phyloP scores from a whole-genome alignment of 2,797 vertebrate species.

The Macroramphosus scolopax region DNA sequence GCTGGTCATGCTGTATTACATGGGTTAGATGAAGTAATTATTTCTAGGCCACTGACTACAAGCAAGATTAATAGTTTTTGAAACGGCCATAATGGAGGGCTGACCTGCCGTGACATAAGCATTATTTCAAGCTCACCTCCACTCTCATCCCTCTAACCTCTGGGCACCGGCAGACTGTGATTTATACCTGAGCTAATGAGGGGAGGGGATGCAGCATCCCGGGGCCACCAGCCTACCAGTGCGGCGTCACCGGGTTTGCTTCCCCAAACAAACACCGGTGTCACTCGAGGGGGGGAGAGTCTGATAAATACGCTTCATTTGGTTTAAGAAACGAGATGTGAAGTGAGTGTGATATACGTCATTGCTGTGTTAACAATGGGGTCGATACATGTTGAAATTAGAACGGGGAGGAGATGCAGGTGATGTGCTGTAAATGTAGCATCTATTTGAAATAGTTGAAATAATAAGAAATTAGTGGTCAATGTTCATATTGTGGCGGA shows the following conservation, averaged over 20 bases:
- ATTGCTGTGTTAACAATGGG: not conserved
- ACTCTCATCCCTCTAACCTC: slow-evolving; percentile 89
- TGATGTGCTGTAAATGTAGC: too few species aligned
- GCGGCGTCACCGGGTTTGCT: slow-evolving; percentile 39
- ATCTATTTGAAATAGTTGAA: too few species aligned
- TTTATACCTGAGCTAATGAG: slow-evolving; percentile 84
- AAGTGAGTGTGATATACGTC: slow-evolving; percentile 1
- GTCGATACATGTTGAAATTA: slow-evolving; percentile 4
- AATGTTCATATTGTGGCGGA: too few species aligned
- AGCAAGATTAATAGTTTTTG: slow-evolving; percentile 93
- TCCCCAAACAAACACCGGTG: slow-evolving; percentile 29
- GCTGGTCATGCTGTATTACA: slow-evolving; percentile 83
- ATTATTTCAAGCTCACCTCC: slow-evolving; percentile 92
- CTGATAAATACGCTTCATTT: slow-evolving; percentile 15
- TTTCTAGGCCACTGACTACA: slow-evolving; percentile 88
- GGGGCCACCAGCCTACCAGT: slow-evolving; percentile 45
- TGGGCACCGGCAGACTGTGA: slow-evolving; percentile 83
- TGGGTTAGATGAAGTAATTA: slow-evolving; percentile 89
- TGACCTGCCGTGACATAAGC: slow-evolving; percentile 87
- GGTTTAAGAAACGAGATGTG: slow-evolving; percentile 13
- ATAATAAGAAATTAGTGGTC: too few species aligned
- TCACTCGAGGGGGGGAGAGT: slow-evolving; percentile 12
- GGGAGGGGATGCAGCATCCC: slow-evolving; percentile 58
- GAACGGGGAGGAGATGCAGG: too few species aligned
- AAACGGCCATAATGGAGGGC: slow-evolving; percentile 90